Evolutionary conservation across 2,113 vertebrate genomes (phyloP), one percentile per base, ranked within the genome.

Genomic region (Calyptommatus sinebrachiatus): DNA sequence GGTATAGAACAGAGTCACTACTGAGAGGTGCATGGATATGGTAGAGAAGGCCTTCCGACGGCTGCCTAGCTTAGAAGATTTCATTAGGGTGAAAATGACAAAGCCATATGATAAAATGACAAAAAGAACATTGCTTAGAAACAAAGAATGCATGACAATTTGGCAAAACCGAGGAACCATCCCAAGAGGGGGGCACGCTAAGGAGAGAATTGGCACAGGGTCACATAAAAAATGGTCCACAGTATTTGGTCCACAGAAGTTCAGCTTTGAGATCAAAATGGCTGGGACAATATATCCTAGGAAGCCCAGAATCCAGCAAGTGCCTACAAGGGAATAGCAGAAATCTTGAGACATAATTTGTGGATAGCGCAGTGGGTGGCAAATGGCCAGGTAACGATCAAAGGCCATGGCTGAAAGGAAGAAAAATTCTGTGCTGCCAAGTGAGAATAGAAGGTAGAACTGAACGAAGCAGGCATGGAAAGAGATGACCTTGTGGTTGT

Each of bases 201-300:
- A 46, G 12, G 77, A 62, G 3, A 79, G 41, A 22, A 79, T 63
- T 12, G 77, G 57, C 3, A 57, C 69, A 31, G 57, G 41, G 3
- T 79, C 77, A 72, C 77, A 79, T 12, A 79, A 16, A 26, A 79
- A 79, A 26, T 79, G 73, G 35, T 76, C 73, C 62, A 76, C 63
- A 24, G 46, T n/a, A 9, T 76, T 76, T 2, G 73, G 41, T 10
- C 28, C 69, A 31, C 77, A 79, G 61, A 79, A 79, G 41, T 60
- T 48, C 26, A 79, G 61, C 60, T 65, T 63, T 7, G 77, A 79
- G 8, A 63, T 79, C 57, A 79, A 63, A 14, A 8, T 18, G 1
- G 60, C 57, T 26, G 77, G 77, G 57, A 71, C 7, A 50, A 71
- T 21, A 7, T 79, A 72, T 14, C 57, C n/a, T n/a, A 79, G 20